Conservation (phyloP, 2,888 invertebrate genomes). For the Pammene fasciana region DNA sequence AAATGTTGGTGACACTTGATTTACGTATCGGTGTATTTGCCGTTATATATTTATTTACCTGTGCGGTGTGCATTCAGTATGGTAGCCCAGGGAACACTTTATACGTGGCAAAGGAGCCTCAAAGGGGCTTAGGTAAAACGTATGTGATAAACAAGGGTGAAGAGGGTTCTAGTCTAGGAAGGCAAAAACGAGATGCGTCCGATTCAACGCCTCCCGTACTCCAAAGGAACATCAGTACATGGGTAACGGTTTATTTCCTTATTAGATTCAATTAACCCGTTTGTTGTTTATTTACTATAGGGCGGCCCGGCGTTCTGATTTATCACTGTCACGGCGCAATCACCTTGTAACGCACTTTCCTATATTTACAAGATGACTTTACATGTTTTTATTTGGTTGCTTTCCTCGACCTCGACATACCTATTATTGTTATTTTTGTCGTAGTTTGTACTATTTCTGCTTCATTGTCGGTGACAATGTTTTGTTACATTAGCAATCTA, state of each 20-base stretch:
- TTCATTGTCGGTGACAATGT: conserved; percentile 6
- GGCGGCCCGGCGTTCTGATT: conserved; percentile 50
- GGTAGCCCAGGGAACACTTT: conserved; percentile 61
- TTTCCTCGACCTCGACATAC: conserved; percentile 30
- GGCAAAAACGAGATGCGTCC: conserved; percentile 71
- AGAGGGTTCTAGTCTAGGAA: conserved; percentile 54
- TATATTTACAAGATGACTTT: conserved; percentile 53
- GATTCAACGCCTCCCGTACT: conserved; percentile 58
- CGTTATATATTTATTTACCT: conserved; percentile 63
- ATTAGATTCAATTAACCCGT: conserved; percentile 60
- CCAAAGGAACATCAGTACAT: conserved; percentile 76
- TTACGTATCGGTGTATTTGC: conserved; percentile 63
- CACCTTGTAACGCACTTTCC: conserved; percentile 51
- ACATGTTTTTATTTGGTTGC: conserved; percentile 20
- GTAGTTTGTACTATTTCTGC: conserved; percentile 15
- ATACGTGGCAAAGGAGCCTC: conserved; percentile 67
- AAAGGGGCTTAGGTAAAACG: conserved; percentile 54
- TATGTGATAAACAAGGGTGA: conserved; percentile 65
- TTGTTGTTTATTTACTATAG: conserved; percentile 54
- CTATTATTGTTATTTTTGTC: conserved; percentile 33
- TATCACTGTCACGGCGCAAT: conserved; percentile 49
- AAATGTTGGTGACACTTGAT: conserved; percentile 74
- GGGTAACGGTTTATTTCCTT: conserved; percentile 72
- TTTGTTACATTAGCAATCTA: background rate
- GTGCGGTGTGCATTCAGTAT: conserved; percentile 60